These are phyloP conservation scores for Phortica okadai DNA, from an alignment of 2,888 invertebrate species.

Conservation along the genomic window DNA sequence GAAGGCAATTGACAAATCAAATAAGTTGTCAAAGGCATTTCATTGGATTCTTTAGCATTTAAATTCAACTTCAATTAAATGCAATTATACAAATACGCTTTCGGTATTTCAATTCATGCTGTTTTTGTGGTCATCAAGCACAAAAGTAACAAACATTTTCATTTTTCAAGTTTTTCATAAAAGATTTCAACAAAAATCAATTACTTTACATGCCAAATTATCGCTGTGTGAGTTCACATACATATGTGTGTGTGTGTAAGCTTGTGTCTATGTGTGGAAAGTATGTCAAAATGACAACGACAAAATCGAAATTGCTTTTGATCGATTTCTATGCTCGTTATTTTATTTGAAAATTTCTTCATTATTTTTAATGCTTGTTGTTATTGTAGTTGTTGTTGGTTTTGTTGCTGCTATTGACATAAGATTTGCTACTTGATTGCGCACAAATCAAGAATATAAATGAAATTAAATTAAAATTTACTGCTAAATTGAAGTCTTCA, in stretches of 20 bases:
- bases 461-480: background rate
- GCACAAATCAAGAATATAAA: background rate
- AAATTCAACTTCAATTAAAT: background rate
- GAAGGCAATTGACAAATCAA: too few species aligned
- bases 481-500: conserved; percentile 3
- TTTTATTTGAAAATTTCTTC: background rate
- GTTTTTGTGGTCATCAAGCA: background rate
- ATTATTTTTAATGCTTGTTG: background rate
- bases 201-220: background rate
- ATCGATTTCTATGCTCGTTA: conserved; percentile 4
- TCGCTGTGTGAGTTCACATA: background rate
- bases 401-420: conserved; percentile 1
- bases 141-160: too few species aligned
- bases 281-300: background rate
- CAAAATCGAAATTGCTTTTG: background rate
- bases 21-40: background rate
- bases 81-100: background rate
- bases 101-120: background rate
- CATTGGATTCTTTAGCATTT: background rate
- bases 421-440: conserved; percentile 16
- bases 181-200: background rate
- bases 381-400: background rate
- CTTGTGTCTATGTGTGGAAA: background rate
- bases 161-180: background rate
- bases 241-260: background rate